phyloP scores from a whole-genome alignment of 2,797 vertebrate species.

The Steatocranus sp. region DNA sequence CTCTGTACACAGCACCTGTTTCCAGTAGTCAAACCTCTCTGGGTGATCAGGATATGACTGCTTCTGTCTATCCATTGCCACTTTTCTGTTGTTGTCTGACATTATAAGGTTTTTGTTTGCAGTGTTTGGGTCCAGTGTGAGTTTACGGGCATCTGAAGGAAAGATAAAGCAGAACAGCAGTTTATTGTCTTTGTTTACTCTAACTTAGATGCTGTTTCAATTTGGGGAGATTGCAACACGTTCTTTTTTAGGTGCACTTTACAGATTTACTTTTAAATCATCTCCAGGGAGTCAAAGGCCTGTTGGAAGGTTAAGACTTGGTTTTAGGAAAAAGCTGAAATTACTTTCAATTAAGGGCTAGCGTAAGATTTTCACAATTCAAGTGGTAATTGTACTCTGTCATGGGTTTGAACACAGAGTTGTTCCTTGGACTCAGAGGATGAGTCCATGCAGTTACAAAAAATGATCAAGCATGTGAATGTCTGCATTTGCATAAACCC shows the following conservation, averaged over 20 bases:
- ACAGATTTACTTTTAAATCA: not conserved
- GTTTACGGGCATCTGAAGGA: not conserved
- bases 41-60: conserved; percentile 22
- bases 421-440: not conserved
- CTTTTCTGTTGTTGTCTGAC: conserved; percentile 7
- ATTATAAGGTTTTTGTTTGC: not conserved
- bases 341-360: fast-evolving
- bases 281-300: not conserved
- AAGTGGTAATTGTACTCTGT: not conserved
- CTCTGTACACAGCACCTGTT: conserved; percentile 29
- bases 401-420: not conserved
- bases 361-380: fast-evolving
- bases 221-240: fast-evolving
- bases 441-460: not conserved
- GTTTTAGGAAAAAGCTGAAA: fast-evolving
- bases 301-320: not conserved
- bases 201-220: not conserved
- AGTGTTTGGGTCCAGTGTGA: conserved; percentile 26
- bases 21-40: conserved; percentile 31
- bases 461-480: fast-evolving
- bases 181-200: not conserved
- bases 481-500: not conserved
- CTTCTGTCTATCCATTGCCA: not conserved
- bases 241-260: not conserved
- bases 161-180: not conserved